Evolutionary conservation across 2,888 invertebrate species (phyloP).

Genomic region (Exocentrus adspersus): DNA sequence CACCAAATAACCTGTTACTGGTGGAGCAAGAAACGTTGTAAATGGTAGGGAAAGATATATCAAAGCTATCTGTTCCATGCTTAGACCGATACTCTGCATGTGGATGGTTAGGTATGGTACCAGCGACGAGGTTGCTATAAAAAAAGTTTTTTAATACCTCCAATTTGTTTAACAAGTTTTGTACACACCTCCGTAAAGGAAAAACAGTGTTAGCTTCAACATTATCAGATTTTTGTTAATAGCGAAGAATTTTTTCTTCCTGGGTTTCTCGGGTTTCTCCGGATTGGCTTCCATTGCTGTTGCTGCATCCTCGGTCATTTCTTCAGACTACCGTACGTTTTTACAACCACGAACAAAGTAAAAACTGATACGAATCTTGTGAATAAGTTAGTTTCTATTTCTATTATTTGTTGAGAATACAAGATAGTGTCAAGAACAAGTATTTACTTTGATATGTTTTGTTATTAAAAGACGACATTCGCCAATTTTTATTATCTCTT

Average conservation of each 20-base stretch:
- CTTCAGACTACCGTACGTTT: background rate
- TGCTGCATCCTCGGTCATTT: constrained; percentile 65
- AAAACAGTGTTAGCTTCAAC: constrained; percentile 83
- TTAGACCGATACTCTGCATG: constrained; percentile 89
- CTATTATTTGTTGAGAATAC: constrained; percentile 46
- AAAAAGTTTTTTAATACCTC: constrained; percentile 24
- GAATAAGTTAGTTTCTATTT: constrained; percentile 36
- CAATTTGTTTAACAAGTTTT: constrained; percentile 1
- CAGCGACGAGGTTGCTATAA: constrained; percentile 82
- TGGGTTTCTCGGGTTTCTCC: constrained; percentile 31
- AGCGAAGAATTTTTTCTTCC: constrained; percentile 57
- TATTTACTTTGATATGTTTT: constrained; percentile 28
- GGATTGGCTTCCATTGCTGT: constrained; percentile 64
- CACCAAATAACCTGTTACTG: constrained; percentile 84
- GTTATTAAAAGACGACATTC: constrained; percentile 20
- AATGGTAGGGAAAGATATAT: constrained; percentile 88
- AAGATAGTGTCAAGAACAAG: constrained; percentile 33
- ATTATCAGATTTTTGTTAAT: constrained; percentile 83
- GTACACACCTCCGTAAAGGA: constrained; percentile 80
- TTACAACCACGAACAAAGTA: constrained; percentile 35
- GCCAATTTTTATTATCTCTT: constrained; percentile 15
- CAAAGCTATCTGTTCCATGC: constrained; percentile 86
- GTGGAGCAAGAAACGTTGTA: constrained; percentile 86
- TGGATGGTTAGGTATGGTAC: constrained; percentile 89
- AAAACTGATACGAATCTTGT: constrained; percentile 40